Percentiles rank a stretch among this genome's conserved stretches.
phyloP scores from a whole-genome alignment of 2,888 invertebrate species.

The Nemurella pictetii region DNA sequence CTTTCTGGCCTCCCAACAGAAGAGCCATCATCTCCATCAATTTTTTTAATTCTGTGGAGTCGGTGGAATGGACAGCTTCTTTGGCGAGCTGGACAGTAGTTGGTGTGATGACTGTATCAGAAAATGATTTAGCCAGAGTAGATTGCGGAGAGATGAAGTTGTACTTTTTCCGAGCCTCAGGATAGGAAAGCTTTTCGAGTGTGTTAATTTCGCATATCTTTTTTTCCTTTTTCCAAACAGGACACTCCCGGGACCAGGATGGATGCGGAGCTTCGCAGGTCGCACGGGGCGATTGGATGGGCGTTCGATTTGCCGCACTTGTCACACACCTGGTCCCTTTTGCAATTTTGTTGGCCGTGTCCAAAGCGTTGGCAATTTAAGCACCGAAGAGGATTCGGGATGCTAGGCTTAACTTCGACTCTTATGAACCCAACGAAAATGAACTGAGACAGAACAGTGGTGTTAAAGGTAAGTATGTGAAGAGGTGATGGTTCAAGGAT shows the following conservation, averaged over 20 bases:
- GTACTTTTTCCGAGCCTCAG: neutral
- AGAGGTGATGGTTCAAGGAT: neutral
- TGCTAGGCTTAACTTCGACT: neutral
- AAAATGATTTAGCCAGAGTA: neutral
- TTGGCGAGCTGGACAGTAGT: too few species aligned
- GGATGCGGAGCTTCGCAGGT: too few species aligned
- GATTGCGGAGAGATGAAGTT: neutral
- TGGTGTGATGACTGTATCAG: neutral
- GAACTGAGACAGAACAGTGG: neutral
- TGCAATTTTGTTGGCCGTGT: neutral
- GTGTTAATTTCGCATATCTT: neutral
- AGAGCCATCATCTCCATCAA: neutral
- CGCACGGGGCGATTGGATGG: neutral
- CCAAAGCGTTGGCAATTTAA: neutral
- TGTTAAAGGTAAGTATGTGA: neutral
- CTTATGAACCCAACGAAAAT: neutral
- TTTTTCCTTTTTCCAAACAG: neutral
- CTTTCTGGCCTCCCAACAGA: neutral
- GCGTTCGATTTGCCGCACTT: neutral
- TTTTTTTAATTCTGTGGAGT: neutral
- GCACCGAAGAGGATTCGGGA: neutral
- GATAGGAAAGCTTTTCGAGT: neutral
- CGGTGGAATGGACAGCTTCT: neutral
- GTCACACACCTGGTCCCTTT: neutral
- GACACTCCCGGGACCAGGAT: neutral